Base-by-base conservation (phyloP, 2,797 vertebrate genomes). In the Kryptolebias ocellatus region DNA sequence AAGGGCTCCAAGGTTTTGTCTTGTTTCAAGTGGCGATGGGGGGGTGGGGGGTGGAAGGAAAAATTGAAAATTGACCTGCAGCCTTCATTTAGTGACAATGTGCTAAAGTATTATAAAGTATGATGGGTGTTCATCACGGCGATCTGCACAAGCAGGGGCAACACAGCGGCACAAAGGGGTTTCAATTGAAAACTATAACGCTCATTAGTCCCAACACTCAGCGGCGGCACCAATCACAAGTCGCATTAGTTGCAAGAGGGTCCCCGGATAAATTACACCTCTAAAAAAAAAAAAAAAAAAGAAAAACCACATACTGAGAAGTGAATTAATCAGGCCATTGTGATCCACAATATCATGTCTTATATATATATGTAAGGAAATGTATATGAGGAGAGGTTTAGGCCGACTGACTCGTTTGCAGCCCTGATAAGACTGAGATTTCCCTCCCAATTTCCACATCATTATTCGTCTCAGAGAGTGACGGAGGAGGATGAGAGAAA, bases 171-270 rank as follows among this genome's bases (percentile, higher is more conserved):
- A 90, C 91, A 90, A 92, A 91, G 90, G 68, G 87, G 87, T 93
- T 92, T 90, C 87, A 93, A 93, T 92, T 92, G 89, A 91, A 90
- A 91, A 89, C 84, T 87, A 89, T 90, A 91, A 92, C 84, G 87
- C 81, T 92, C 90, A 93, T 94, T 94, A 93, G 83, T 65, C 63
- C 72, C 61, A 85, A 89, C 90, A 92, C 92, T 93, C 89, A 83
- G 87, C 90, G 87, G 81, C 85, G 83, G 79, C 78, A 24, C 83
- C 90, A 92, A 93, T 93, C 91, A 92, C 81, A 91, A 92, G 89
- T 85, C 91, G 87, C 89, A 92, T 92, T 92, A 92, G 81, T 87
- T 55, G 60, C 34, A 53, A 90, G 90, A 88, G 91, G 75, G 73
- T 77, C 70, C 68, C 83, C 69, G 74, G 66, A 85, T 58, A 82